These are phyloP conservation scores for Apistogramma diplotaenia DNA, from an alignment of 2,113 vertebrate species.

Conservation along the genomic window DNA sequence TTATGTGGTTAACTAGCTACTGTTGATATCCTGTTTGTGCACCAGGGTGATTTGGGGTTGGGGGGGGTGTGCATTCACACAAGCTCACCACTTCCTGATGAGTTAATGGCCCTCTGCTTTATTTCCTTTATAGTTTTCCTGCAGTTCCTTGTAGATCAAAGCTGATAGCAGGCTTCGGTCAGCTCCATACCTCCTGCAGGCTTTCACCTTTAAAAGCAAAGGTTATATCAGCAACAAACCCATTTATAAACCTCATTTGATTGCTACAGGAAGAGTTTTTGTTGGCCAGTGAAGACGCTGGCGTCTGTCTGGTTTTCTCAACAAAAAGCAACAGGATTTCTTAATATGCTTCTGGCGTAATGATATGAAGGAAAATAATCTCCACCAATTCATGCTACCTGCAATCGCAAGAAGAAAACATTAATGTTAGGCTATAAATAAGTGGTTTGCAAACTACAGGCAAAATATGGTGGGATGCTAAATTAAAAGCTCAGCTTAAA, in stretches of 20 bases:
- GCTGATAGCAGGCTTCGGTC: constrained; percentile 11
- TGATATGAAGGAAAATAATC: background rate
- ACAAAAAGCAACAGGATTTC: background rate
- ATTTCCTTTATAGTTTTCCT: constrained; percentile 67
- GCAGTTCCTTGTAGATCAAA: constrained; percentile 62
- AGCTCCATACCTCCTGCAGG: background rate
- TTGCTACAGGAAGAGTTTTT: background rate
- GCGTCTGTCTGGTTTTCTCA: background rate
- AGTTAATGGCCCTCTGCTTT: constrained; percentile 53
- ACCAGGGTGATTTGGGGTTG: background rate
- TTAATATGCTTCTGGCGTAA: background rate
- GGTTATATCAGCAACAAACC: background rate
- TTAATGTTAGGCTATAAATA: background rate
- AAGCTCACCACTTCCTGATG: constrained; percentile 55
- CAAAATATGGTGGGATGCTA: background rate
- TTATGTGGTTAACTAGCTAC: background rate
- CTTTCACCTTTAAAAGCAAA: background rate
- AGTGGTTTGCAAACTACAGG: background rate
- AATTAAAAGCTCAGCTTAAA: background rate
- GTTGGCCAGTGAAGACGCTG: background rate
- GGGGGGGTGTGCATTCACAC: constrained; percentile 40
- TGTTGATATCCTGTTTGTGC: constrained; percentile 42
- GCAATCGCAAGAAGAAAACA: background rate
- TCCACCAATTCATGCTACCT: background rate
- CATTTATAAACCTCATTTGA: background rate